phyloP scores from a whole-genome alignment of 2,113 vertebrate genomes.

The Microcebus ravelobensis region DNA sequence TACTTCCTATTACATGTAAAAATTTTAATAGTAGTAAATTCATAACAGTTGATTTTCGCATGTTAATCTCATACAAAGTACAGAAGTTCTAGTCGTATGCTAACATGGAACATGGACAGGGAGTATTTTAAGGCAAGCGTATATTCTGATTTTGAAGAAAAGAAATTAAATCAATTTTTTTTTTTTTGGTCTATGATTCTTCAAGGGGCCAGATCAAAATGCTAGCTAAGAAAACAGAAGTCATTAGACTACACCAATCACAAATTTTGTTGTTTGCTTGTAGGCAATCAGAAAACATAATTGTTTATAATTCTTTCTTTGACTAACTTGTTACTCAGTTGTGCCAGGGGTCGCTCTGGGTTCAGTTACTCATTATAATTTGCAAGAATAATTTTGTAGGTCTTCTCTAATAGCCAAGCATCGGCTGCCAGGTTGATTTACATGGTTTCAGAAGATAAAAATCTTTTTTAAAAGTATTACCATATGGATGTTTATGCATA shows the following conservation, averaged over 20 bases:
- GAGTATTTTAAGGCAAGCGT: background rate
- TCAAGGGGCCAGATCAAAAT: background rate
- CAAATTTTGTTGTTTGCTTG: constrained; percentile 1
- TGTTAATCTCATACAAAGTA: background rate
- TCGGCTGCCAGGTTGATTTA: constrained; percentile 29
- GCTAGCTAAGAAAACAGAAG: constrained; percentile 14
- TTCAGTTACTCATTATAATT: constrained; percentile 47
- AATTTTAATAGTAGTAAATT: background rate
- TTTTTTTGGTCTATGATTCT: background rate
- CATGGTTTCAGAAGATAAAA: constrained; percentile 19
- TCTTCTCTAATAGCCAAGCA: constrained; percentile 44
- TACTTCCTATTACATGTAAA: background rate
- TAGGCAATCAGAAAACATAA: constrained; percentile 45
- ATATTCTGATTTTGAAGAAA: background rate
- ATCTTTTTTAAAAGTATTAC: constrained; percentile 28
- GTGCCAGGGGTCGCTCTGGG: background rate
- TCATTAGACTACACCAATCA: background rate
- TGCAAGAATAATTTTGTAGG: constrained; percentile 34
- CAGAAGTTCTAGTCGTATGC: background rate
- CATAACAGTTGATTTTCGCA: background rate
- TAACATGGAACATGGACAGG: background rate
- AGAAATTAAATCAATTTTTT: background rate
- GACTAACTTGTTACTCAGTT: constrained; percentile 3
- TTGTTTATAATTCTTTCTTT: constrained; percentile 47
- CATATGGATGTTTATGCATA: constrained; percentile 14